Evolutionary conservation across 2,888 invertebrate species (phyloP).

Genomic region (Adelphocoris suturalis): DNA sequence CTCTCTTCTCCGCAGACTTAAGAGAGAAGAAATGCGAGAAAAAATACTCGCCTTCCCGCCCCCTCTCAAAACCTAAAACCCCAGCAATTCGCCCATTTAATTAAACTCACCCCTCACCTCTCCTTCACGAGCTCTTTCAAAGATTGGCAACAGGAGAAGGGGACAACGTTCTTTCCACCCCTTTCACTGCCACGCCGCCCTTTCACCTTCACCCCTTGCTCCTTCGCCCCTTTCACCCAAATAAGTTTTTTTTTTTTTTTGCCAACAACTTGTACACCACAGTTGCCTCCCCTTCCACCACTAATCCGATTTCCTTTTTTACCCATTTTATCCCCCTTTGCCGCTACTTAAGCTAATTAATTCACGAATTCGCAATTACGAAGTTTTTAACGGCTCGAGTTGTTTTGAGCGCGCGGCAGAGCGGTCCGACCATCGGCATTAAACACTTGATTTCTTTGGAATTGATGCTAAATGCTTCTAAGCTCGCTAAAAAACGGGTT

Average conservation of each 20-base stretch:
- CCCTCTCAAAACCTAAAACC: neutral
- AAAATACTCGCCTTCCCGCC: neutral
- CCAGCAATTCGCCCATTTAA: slow-evolving; percentile 24
- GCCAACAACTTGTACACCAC: slow-evolving; percentile 7
- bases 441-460: neutral
- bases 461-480: neutral
- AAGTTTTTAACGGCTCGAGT: slow-evolving; percentile 10
- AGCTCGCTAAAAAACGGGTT: neutral
- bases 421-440: neutral
- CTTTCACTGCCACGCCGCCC: neutral
- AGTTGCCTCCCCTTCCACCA: neutral
- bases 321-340: neutral
- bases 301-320: neutral
- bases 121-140: neutral
- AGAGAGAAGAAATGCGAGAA: neutral
- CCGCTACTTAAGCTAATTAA: slow-evolving; percentile 27
- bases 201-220: neutral
- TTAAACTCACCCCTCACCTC: neutral
- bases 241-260: neutral
- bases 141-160: neutral
- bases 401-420: slow-evolving; percentile 3
- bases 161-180: neutral
- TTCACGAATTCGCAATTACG: slow-evolving; percentile 22
- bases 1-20: neutral
- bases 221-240: slow-evolving; percentile 1